A percentile compares a stretch with the other conserved stretches of the same genome.
Evolutionary conservation across 2,113 vertebrate genomes (phyloP).

Genomic region (Serilophus lunatus): DNA sequence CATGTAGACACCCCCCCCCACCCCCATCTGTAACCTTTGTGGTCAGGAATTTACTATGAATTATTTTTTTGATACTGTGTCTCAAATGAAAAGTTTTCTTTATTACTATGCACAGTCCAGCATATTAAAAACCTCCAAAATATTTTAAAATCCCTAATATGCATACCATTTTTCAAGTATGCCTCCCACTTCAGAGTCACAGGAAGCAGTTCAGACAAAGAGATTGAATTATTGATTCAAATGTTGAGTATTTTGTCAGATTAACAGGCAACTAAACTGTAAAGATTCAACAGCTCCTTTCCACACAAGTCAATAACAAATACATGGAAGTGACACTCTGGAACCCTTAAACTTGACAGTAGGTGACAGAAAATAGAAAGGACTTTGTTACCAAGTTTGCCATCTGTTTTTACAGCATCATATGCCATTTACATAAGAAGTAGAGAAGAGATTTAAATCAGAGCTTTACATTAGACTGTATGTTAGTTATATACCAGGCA

Average conservation of each 20-base stretch:
- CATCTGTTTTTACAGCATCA: not conserved
- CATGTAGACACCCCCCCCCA: fast-evolving
- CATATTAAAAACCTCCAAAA: not conserved
- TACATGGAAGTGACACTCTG: not conserved
- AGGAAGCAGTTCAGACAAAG: not conserved
- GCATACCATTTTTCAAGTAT: not conserved
- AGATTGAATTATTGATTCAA: not conserved
- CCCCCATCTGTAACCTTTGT: not conserved
- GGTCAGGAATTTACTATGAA: not conserved
- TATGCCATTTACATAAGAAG: not conserved
- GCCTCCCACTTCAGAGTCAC: not conserved
- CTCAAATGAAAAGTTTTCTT: not conserved
- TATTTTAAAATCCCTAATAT: not conserved
- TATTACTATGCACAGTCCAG: not conserved
- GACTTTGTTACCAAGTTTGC: not conserved
- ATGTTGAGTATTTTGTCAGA: not conserved
- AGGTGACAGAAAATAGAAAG: slow-evolving; percentile 8
- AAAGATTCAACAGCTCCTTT: not conserved
- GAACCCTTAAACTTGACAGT: not conserved
- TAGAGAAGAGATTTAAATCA: not conserved
- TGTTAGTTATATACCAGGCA: not conserved
- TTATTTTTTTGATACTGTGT: not conserved
- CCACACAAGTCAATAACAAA: not conserved
- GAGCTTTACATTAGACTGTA: not conserved
- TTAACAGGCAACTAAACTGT: not conserved